These are phyloP conservation scores for Drosophila takahashii DNA, from an alignment of 1,140 invertebrate genomes.

Conservation along the genomic window DNA sequence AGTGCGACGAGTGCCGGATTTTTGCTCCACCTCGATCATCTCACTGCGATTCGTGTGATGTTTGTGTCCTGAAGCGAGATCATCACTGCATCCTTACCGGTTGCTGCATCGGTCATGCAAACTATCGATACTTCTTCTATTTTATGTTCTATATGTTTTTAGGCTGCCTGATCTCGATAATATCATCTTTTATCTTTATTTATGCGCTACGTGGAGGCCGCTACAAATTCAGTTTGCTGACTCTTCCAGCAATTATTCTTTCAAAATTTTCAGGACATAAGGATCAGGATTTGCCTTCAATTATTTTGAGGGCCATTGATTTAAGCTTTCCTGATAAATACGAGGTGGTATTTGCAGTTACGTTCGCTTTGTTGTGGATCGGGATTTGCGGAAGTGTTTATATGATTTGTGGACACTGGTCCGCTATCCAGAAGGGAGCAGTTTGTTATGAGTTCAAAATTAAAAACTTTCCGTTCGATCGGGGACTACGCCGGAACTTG, in stretches of 20 bases:
- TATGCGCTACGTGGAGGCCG: neutral
- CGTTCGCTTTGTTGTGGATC: neutral
- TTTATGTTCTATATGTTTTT: constrained; percentile 1
- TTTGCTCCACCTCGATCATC: neutral
- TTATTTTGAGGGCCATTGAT: neutral
- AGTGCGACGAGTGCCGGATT: neutral
- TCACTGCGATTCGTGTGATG: constrained; percentile 4
- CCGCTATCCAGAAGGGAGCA: neutral
- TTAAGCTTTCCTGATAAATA: neutral
- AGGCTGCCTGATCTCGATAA: constrained; percentile 1
- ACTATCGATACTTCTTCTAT: constrained; percentile 15
- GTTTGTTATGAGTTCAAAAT: neutral
- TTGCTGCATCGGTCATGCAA: constrained; percentile 4
- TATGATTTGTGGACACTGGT: neutral
- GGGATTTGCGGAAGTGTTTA: neutral
- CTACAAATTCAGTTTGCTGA: neutral
- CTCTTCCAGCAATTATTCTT: too few relatives aligned
- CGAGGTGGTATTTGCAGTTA: neutral
- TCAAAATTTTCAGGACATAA: too few relatives aligned
- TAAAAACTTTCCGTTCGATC: neutral
- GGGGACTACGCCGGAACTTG: neutral
- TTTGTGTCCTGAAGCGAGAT: constrained; percentile 11
- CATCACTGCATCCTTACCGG: constrained; percentile 5
- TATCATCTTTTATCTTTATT: neutral
- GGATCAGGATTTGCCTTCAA: neutral